Base-by-base conservation (phyloP, 1,140 invertebrate species). In the Drosophila willistoni region DNA sequence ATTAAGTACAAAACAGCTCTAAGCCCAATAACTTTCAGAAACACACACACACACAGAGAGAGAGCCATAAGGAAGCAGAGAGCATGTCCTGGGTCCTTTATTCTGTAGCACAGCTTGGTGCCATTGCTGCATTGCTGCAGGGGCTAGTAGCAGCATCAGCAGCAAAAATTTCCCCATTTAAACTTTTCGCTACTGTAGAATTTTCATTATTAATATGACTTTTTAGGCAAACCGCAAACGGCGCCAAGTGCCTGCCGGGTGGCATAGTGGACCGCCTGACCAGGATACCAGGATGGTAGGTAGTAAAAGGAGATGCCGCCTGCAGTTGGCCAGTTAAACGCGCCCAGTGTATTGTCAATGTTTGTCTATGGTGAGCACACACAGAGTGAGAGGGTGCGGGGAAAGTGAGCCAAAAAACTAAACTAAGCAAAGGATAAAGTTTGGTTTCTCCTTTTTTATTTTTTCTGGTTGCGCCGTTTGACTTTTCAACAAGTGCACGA, bases 201-300 rank as follows among this genome's bases (percentile, higher is more conserved):
- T 87, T 87, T 87, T 87, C 84, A 87, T 87, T 87, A 87, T 87
- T 87, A 87, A 87, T 87, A 89, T 83, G 79, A 87, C 79, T 87
- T 87, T 86, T 87, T 87, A 83, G 83, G 83, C 83, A 71, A 74
- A 67, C 74, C 68, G 81, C 81, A 86, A 86, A 74, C 77, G 81
- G 77, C 79, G 65, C 78, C 68, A 71, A 60, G 71, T 69, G 73
- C 63, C 62, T 47, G 66, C 61, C 68, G 64, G 44, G 67, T 55
- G 62, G 64, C 19, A 44, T 39, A 39, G 54, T 36, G 44, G 44
- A 19, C 54, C 19, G 56, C 29, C 34, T 56, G 55, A 51, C 44
- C 19, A 51, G 36, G 34, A 10, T 12, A 13, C 36, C 2, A 29
- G 19, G n/a, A n/a, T 25, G 25, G 0, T 29, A 22, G 17, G 17